Conservation (phyloP, 2,888 invertebrate species). For the Trilocha varians region DNA sequence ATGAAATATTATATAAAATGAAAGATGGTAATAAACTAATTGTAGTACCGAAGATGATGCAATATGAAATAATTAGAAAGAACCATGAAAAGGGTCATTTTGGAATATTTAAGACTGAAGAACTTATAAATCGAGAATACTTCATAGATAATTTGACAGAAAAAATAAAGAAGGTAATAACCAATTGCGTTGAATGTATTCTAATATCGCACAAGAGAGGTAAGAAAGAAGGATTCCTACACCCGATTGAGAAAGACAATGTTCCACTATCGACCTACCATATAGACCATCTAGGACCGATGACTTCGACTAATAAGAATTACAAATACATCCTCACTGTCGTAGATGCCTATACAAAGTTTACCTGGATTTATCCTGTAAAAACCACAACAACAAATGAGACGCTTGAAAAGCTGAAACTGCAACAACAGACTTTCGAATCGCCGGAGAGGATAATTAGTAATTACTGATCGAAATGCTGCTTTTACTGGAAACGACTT, state of each 20-base stretch:
- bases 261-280: constrained; percentile 28
- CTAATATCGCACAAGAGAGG: constrained; percentile 12
- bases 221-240: constrained; percentile 16
- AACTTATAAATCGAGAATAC: constrained; percentile 15
- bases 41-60: constrained; percentile 17
- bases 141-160: constrained; percentile 10
- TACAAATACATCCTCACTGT: constrained; percentile 34
- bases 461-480: constrained; percentile 14
- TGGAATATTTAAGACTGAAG: constrained; percentile 14
- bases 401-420: not conserved
- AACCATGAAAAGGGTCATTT: constrained; percentile 18
- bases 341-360: constrained; percentile 34
- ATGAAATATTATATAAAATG: constrained; percentile 11
- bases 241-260: constrained; percentile 25
- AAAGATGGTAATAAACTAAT: constrained; percentile 10
- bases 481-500: constrained; percentile 18
- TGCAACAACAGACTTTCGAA: constrained; percentile 16
- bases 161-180: constrained; percentile 10
- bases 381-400: constrained; percentile 25
- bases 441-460: constrained; percentile 9
- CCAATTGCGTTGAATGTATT: constrained; percentile 13
- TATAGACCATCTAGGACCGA: constrained; percentile 33
- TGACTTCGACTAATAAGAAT: constrained; percentile 24
- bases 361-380: constrained; percentile 32
- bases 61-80: constrained; percentile 25